phyloP scores from a whole-genome alignment of 2,888 invertebrate genomes.

The Chorisops tibialis region DNA sequence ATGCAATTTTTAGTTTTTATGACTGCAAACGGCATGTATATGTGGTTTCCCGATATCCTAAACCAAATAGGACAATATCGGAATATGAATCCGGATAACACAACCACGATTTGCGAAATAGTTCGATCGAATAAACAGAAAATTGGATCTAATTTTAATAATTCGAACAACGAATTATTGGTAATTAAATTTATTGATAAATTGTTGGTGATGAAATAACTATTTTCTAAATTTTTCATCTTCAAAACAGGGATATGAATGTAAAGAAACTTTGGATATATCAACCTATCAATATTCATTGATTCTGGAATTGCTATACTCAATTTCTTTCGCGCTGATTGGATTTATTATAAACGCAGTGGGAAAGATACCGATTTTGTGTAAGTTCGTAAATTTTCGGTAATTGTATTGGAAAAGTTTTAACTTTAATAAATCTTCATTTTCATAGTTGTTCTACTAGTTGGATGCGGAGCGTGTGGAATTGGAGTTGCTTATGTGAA shows the following conservation, averaged over 20 bases:
- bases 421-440: not conserved
- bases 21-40: slow-evolving; percentile 46
- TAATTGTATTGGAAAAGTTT: too few relatives aligned
- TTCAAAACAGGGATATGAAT: slow-evolving; percentile 34
- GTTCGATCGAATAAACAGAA: slow-evolving; percentile 37
- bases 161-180: too few relatives aligned
- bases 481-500: slow-evolving; percentile 37
- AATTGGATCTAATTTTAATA: not conserved
- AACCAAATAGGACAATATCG: slow-evolving; percentile 44
- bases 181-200: not conserved
- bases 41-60: slow-evolving; percentile 48
- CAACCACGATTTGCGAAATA: slow-evolving; percentile 44
- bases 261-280: slow-evolving; percentile 42
- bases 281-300: slow-evolving; percentile 42
- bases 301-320: slow-evolving; percentile 41
- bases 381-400: slow-evolving; percentile 37
- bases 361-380: slow-evolving; percentile 41
- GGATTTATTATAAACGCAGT: slow-evolving; percentile 42
- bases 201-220: not conserved
- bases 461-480: slow-evolving; percentile 40
- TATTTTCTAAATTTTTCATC: not conserved
- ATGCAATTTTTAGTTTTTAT: slow-evolving; percentile 46
- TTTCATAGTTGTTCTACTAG: slow-evolving; percentile 38
- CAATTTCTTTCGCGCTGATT: slow-evolving; percentile 42
- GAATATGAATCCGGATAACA: slow-evolving; percentile 38